A percentile compares a stretch with the other conserved stretches of the same genome.
phyloP scores from a whole-genome alignment of 2,888 invertebrate species.

The Agonum fuliginosum region DNA sequence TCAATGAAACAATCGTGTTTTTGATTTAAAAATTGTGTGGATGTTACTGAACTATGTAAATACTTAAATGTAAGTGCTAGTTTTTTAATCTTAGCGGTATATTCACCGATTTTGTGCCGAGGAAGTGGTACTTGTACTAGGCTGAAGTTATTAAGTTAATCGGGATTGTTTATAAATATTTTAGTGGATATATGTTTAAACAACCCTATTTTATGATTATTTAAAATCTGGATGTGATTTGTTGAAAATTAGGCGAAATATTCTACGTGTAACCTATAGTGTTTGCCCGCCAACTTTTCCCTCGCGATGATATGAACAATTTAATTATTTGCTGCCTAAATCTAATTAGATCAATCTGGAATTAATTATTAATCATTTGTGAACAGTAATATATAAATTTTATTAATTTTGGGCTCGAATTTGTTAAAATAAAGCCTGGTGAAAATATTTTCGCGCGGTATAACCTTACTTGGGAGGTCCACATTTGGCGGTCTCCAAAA shows the following conservation, averaged over 20 bases:
- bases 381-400: not conserved
- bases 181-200: slow-evolving; percentile 1
- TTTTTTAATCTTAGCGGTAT: not conserved
- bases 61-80: not conserved
- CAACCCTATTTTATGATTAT: not conserved
- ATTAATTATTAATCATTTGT: slow-evolving; percentile 12
- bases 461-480: slow-evolving; percentile 58
- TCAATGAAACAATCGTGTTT: slow-evolving; percentile 33
- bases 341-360: not conserved
- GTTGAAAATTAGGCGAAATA: slow-evolving; percentile 16
- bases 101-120: not conserved
- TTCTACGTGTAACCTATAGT: slow-evolving; percentile 36
- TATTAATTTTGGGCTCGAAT: not conserved
- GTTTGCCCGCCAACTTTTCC: slow-evolving; percentile 56
- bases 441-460: slow-evolving; percentile 49
- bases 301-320: slow-evolving; percentile 28
- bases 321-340: slow-evolving; percentile 1
- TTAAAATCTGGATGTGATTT: not conserved
- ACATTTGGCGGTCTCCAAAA: slow-evolving; percentile 44
- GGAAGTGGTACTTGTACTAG: not conserved
- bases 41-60: slow-evolving; percentile 3
- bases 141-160: not conserved
- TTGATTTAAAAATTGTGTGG: not conserved
- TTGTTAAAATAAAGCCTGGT: slow-evolving; percentile 12
- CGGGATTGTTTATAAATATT: not conserved